phyloP scores from a whole-genome alignment of 2,113 vertebrate genomes.

The Regulus satrapa region DNA sequence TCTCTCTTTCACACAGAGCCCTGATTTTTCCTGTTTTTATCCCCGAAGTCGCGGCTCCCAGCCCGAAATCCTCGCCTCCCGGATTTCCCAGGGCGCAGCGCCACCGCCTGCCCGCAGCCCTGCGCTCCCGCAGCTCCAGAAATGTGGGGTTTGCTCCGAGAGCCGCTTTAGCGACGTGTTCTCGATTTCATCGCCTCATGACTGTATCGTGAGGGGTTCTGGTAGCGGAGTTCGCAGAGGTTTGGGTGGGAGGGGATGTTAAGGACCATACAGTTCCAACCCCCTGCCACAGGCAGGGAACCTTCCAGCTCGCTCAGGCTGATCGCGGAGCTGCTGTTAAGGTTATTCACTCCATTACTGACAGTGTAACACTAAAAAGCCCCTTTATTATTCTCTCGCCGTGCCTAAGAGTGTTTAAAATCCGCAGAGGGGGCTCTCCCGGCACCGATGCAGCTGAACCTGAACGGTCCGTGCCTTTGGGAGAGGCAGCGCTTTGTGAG shows the following conservation, averaged over 20 bases:
- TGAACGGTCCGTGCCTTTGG: fast-evolving
- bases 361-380: neutral
- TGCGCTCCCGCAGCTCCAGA: fast-evolving
- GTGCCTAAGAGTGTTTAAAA: fast-evolving
- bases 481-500: neutral
- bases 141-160: fast-evolving
- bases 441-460: too few relatives aligned
- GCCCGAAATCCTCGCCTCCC: fast-evolving
- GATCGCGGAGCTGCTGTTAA: neutral
- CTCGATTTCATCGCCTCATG: fast-evolving
- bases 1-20: neutral
- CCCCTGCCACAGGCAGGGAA: neutral
- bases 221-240: too few relatives aligned
- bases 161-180: fast-evolving
- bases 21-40: fast-evolving
- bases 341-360: fast-evolving
- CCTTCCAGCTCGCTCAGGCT: neutral
- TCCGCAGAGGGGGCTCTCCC: too few relatives aligned
- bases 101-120: neutral
- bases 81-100: neutral
- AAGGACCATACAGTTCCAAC: neutral
- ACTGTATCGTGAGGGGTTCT: fast-evolving
- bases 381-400: fast-evolving
- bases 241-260: neutral
- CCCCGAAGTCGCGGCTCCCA: fast-evolving